Base-by-base conservation (phyloP, 1,140 invertebrate species). In the Sycophila sp. region DNA sequence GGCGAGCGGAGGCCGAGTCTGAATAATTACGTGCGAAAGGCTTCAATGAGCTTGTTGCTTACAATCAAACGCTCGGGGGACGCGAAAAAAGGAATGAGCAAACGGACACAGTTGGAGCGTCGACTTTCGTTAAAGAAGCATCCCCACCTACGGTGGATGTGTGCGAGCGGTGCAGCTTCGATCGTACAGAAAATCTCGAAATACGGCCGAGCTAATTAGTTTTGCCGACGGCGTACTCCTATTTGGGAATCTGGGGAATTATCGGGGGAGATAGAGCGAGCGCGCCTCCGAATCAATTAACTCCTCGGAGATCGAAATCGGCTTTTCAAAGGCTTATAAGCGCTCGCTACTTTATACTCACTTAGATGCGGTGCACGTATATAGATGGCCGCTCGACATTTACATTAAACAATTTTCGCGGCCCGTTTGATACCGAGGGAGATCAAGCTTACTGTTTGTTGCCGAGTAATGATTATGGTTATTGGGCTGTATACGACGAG, bases 21-120 rank as follows among this genome's bases (percentile, higher is more conserved):
- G 65, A 68, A 59, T 69, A 69, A 69, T 69, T 60, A 60, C 22
- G 32, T 60, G 45, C 56, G 56, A 69, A 69, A 60, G 42, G n/a
- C 32, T 45, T 69, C 42, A 26, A 60, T 60, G 56, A 40, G 38
- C 15, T 49, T 15, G 66, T 60, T 69, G 34, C 38, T 40, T 58
- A 58, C 53, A 67, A 58, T 67, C 58, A 67, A 67, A 67, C 15
- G 8, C 51, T 15, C 47, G 51, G n/a, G n/a, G n/a, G n/a, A n/a
- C n/a, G n/a, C n/a, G n/a, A n/a, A n/a, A n/a, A n/a, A n/a, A n/a
- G n/a, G n/a, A n/a, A n/a, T n/a, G n/a, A n/a, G n/a, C n/a, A n/a
- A n/a, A n/a, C n/a, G n/a, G n/a, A n/a, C n/a, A n/a, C n/a, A n/a
- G n/a, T n/a, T n/a, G n/a, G n/a, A n/a, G n/a, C n/a, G n/a, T n/a